phyloP scores from a whole-genome alignment of 92 coral and sea anemone species.

The Parazoanthus swiftii region DNA sequence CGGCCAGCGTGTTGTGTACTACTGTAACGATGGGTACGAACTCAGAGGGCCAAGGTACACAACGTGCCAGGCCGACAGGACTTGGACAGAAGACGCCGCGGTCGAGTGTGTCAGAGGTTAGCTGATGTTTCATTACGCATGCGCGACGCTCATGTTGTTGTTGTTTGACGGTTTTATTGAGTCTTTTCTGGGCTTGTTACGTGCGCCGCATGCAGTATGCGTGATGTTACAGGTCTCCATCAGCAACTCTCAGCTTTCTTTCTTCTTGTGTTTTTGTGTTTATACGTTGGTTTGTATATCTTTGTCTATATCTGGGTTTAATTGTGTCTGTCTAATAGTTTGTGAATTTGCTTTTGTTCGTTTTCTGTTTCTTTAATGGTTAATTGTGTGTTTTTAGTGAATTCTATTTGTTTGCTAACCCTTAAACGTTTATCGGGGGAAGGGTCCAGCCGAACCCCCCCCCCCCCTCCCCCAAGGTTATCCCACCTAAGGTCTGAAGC shows the following conservation, averaged over 20 bases:
- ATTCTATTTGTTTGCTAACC: no score
- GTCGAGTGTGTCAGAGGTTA: slow-evolving; percentile 86
- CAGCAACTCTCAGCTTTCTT: not conserved
- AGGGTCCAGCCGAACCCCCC: no score
- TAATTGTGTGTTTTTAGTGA: not conserved
- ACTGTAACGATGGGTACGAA: slow-evolving; percentile 87
- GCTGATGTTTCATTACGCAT: not conserved
- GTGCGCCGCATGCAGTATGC: no score
- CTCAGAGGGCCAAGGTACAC: slow-evolving; percentile 90
- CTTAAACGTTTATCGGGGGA: no score
- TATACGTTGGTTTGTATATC: not conserved
- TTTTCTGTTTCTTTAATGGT: no score
- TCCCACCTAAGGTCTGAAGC: no score
- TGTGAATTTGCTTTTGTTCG: not conserved
- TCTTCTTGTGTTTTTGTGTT: not conserved
- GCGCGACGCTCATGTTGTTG: no score
- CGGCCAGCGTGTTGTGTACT: slow-evolving; percentile 91
- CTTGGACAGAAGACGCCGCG: slow-evolving; percentile 80
- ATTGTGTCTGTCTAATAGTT: not conserved
- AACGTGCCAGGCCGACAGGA: slow-evolving; percentile 75
- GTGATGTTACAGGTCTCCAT: not conserved
- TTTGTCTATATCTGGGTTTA: not conserved
- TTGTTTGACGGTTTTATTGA: no score
- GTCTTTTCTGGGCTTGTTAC: not conserved
- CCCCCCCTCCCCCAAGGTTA: no score